Evolutionary conservation across 2,888 invertebrate species (phyloP).

Genomic region (Cotesia congregata): DNA sequence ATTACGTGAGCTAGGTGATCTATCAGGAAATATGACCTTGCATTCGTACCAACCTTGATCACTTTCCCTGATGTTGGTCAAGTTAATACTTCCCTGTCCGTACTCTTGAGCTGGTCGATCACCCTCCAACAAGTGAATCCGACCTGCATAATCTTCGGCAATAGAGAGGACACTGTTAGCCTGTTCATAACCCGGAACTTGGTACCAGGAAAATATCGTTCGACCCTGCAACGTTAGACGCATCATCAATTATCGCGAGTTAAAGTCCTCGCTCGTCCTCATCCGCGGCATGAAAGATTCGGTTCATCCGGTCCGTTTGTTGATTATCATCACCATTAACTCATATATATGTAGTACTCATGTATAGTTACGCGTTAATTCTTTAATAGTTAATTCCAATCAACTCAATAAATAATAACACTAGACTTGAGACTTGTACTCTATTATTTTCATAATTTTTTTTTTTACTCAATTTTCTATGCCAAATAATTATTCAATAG

Average conservation of each 20-base stretch:
- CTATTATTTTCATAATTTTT: background rate
- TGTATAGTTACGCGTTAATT: background rate
- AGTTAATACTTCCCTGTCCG: conserved; percentile 83
- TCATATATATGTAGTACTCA: background rate
- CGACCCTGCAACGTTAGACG: conserved; percentile 75
- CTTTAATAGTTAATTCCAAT: background rate
- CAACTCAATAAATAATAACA: background rate
- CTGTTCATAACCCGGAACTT: conserved; percentile 63
- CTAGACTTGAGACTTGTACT: background rate
- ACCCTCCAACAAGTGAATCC: conserved; percentile 77
- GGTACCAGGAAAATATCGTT: conserved; percentile 86
- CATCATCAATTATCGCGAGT: conserved; percentile 54
- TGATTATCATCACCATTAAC: conserved; percentile 33
- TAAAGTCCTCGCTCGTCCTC: conserved; percentile 45
- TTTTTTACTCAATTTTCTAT: background rate
- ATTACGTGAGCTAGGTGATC: conserved; percentile 85
- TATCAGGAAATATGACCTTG: conserved; percentile 88
- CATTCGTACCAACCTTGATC: conserved; percentile 96
- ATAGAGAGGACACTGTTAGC: conserved; percentile 75
- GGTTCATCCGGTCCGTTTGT: conserved; percentile 49
- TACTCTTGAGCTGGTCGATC: conserved; percentile 73
- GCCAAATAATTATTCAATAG: background rate
- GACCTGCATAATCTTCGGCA: conserved; percentile 80
- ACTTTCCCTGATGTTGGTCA: conserved; percentile 88
- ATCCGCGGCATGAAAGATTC: conserved; percentile 24